These are phyloP conservation scores for Lynx canadensis DNA, from an alignment of 2,113 vertebrate genomes.

Conservation along the genomic window DNA sequence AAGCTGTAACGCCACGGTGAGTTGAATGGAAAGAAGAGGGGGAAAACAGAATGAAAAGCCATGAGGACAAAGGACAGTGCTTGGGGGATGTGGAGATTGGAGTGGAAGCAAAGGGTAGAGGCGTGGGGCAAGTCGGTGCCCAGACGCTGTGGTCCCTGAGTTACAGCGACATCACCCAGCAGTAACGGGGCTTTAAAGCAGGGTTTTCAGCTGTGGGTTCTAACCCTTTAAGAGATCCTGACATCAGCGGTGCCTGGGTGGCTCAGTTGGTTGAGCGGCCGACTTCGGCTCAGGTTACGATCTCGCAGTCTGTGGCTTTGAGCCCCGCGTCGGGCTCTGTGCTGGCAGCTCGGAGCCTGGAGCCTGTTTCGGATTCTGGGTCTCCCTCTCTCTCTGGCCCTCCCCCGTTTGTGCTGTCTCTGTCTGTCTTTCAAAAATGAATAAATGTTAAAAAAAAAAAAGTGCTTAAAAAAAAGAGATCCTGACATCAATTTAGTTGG, in stretches of 20 bases:
- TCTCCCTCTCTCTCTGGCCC: no score
- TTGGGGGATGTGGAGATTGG: neutral
- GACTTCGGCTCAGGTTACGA: no score
- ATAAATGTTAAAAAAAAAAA: no score
- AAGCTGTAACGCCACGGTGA: neutral
- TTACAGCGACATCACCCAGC: fast-evolving
- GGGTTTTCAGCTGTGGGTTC: neutral
- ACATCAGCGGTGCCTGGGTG: neutral
- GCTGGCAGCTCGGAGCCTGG: no score
- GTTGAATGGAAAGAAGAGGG: neutral
- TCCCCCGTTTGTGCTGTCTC: no score
- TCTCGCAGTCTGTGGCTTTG: no score
- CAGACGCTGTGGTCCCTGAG: neutral
- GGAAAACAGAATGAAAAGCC: neutral
- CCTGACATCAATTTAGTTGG: neutral
- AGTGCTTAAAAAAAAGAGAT: neutral
- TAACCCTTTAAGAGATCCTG: neutral
- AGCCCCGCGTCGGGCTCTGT: no score
- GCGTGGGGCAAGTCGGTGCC: neutral
- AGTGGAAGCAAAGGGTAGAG: neutral
- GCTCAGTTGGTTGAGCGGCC: no score
- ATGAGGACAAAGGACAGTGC: neutral
- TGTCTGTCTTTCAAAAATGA: no score
- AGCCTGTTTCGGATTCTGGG: no score
- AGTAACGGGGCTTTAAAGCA: neutral